Base-by-base conservation (phyloP, 2,888 invertebrate genomes). In the Microctonus brassicae region DNA sequence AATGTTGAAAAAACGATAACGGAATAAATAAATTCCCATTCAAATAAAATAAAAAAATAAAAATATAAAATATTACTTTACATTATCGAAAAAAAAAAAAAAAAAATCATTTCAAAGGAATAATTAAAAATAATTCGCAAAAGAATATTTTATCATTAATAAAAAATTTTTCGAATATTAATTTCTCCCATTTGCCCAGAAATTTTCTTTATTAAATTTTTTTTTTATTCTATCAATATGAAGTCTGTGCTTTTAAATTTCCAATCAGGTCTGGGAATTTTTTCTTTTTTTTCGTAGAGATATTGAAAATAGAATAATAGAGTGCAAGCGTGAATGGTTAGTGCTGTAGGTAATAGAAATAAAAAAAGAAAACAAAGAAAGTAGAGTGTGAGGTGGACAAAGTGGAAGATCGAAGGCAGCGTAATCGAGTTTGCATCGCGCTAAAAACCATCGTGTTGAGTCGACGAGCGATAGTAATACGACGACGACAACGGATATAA, bases 401-500 rank as follows among this genome's bases (percentile, higher is more conserved):
- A 79, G 75, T 72, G 77, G 76, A 76, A 75, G 77, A 75, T 79
- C 76, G 77, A 75, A 70, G 75, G 77, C 75, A 75, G 77, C 75
- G 78, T 79, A 80, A 80, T 80, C 78, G 80, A 82, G 76, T 82
- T 81, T 76, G 62, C 75, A 73, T 66, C 74, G 62, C 72, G 73
- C 75, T 79, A 76, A 80, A 78, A 79, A 78, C 76, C 75, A 73
- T 73, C 75, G 70, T 47, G 63, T 65, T 24, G 36, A 52, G 64
- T 17, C 11, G 39, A 34, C 20, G 57, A 17, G 52, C 34, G 63
- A 24, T 34, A 63, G 39, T 29, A 20, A 26, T 29, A 65, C 29
- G 29, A 20, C 47, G 5, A 47, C 47, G 29, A 47, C 52, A 26
- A 47, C 24, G 63, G n/a, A 29, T 24, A 6, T 47, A 7, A 55